phyloP scores from a whole-genome alignment of 2,797 vertebrate genomes.

The Ibycter americanus region DNA sequence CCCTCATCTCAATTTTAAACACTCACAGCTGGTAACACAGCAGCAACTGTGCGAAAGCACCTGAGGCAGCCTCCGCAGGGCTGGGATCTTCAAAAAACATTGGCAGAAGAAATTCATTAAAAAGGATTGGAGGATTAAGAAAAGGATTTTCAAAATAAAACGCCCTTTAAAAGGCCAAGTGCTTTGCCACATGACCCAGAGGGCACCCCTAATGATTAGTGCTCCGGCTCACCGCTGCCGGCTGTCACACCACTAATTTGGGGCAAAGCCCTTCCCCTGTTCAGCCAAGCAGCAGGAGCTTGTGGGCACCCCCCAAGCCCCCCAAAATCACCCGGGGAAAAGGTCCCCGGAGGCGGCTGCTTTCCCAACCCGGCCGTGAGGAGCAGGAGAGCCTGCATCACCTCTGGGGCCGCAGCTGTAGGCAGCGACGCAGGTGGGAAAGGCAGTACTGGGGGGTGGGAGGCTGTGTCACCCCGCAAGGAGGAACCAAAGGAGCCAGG shows the following conservation, averaged over 20 bases:
- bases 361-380: accelerated
- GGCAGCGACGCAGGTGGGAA: accelerated
- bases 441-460: accelerated
- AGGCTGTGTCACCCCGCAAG: accelerated
- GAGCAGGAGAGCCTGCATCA: background rate
- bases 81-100: background rate
- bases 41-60: background rate
- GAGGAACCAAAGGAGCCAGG: too few relatives aligned
- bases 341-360: accelerated
- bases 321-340: background rate
- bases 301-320: background rate
- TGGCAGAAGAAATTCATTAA: conserved; percentile 43
- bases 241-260: too few relatives aligned
- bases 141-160: conserved; percentile 7
- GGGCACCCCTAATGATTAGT: background rate
- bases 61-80: background rate
- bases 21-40: background rate
- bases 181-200: background rate
- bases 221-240: background rate
- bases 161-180: background rate
- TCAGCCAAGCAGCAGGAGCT: background rate
- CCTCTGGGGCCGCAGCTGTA: background rate
- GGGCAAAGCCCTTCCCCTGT: background rate
- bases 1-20: background rate
- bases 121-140: conserved; percentile 22